Percentiles rank a stretch among this genome's conserved stretches.
These are phyloP conservation scores for Ormyrus rosae DNA, from an alignment of 2,888 invertebrate species.

Conservation along the genomic window DNA sequence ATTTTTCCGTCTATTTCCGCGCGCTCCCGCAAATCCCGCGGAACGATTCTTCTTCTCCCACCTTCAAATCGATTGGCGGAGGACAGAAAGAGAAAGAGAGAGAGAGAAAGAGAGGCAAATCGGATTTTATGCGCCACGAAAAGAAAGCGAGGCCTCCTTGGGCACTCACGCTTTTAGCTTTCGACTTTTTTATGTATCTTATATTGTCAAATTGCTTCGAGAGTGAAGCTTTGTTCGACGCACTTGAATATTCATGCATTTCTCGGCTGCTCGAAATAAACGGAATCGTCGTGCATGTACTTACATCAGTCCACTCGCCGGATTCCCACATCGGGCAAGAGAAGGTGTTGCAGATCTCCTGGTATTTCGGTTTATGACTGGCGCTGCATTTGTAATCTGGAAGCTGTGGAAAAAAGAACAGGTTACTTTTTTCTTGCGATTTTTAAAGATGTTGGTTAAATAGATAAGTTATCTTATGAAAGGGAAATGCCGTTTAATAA, in stretches of 20 bases:
- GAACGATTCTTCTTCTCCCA: conserved; percentile 11
- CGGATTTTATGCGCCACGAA: conserved; percentile 29
- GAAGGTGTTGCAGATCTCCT: conserved; percentile 89
- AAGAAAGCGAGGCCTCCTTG: background rate
- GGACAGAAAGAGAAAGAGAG: background rate
- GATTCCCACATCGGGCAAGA: conserved; percentile 93
- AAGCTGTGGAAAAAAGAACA: conserved; percentile 77
- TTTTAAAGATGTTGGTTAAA: no score
- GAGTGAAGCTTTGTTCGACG: background rate
- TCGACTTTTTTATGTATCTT: background rate
- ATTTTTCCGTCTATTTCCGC: conserved; percentile 35
- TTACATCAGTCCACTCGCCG: conserved; percentile 93
- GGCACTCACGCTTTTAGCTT: conserved; percentile 8
- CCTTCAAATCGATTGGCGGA: background rate
- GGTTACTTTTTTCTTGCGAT: background rate
- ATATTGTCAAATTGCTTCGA: conserved; percentile 13
- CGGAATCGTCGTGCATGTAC: conserved; percentile 70
- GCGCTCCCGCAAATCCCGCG: conserved; percentile 14
- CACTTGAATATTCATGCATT: conserved; percentile 24
- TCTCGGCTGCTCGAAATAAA: background rate
- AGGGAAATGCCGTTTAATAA: no score
- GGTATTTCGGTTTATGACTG: conserved; percentile 84
- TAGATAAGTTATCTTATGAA: no score
- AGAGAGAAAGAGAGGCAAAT: conserved; percentile 33
- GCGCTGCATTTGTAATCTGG: conserved; percentile 87